Evolutionary conservation across 2,113 vertebrate genomes (phyloP).

Genomic region (Egretta garzetta): DNA sequence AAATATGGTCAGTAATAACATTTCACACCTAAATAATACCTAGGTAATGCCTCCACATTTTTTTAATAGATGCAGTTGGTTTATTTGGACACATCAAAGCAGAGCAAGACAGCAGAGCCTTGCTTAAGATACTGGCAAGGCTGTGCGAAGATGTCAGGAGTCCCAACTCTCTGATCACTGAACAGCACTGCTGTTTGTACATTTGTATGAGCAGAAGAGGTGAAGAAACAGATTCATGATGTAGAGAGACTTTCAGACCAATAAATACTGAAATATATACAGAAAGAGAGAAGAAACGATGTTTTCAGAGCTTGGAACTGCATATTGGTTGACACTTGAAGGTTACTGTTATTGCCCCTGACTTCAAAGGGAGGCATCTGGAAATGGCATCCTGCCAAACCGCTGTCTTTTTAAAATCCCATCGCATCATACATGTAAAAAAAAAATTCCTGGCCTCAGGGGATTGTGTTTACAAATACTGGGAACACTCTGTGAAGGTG

Average conservation of each 20-base stretch:
- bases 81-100: neutral
- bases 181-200: neutral
- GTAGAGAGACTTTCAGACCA: neutral
- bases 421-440: fast-evolving
- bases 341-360: neutral
- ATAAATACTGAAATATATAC: neutral
- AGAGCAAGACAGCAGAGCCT: neutral
- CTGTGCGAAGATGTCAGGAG: neutral
- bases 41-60: neutral
- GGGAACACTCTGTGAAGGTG: neutral
- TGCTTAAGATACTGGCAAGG: neutral
- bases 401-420: neutral
- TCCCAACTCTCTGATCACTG: neutral
- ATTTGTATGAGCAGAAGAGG: neutral
- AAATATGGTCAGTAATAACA: neutral
- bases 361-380: neutral
- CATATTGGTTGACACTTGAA: neutral
- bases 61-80: neutral
- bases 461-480: neutral
- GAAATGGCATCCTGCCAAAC: neutral
- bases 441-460: neutral
- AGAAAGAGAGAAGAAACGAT: neutral
- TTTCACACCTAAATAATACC: neutral
- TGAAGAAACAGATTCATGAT: neutral
- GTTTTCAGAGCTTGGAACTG: neutral